A percentile compares a stretch with the other conserved stretches of the same genome.
Conservation (phyloP, 1,140 invertebrate species). For the Tetranychus cinnabarinus region DNA sequence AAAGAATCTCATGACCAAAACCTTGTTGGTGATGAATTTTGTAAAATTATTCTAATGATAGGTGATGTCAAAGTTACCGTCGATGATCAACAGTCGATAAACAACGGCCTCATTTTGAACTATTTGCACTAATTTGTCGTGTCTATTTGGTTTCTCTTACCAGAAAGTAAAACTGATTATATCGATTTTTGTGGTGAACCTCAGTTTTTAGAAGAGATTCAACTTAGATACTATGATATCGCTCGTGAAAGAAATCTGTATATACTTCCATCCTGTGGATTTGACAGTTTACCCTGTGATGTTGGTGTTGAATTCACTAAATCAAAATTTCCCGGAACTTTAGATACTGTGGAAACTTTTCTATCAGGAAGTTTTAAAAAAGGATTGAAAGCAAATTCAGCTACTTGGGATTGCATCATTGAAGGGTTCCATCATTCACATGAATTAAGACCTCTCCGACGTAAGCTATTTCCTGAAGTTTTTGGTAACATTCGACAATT, state of each 20-base stretch:
- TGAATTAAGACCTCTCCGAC: conserved; percentile 26
- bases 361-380: conserved; percentile 8
- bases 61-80: too few species aligned
- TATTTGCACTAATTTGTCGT: too few species aligned
- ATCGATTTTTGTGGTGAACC: conserved; percentile 75
- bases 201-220: conserved; percentile 58
- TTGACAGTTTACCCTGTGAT: conserved; percentile 64
- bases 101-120: too few species aligned
- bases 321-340: conserved; percentile 33
- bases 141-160: too few species aligned
- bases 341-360: conserved; percentile 7
- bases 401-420: conserved; percentile 56
- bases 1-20: too few species aligned
- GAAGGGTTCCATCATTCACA: conserved; percentile 36
- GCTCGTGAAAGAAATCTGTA: conserved; percentile 38
- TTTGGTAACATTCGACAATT: neutral
- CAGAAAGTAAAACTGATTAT: conserved; percentile 48
- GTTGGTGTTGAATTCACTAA: conserved; percentile 49
- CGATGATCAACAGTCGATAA: too few species aligned
- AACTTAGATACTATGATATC: conserved; percentile 45
- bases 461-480: neutral
- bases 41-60: too few species aligned
- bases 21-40: too few species aligned
- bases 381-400: conserved; percentile 16
- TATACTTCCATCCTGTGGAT: conserved; percentile 67